Percentiles rank a stretch among this genome's conserved stretches.
Conservation (phyloP, 2,113 vertebrate species). For the Hypanus sabinus region DNA sequence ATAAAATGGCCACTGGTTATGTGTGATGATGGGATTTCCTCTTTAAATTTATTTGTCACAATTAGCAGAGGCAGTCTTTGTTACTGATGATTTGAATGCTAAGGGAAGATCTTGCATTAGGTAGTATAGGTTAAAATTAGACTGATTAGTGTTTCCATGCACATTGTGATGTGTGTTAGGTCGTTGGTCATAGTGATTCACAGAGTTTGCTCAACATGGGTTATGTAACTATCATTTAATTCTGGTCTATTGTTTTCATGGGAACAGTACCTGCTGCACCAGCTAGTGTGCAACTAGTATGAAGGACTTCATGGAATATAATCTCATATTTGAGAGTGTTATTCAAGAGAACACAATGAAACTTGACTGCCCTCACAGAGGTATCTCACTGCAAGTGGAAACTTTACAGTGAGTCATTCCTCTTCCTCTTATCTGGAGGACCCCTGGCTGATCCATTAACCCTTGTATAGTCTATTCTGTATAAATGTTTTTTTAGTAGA, state of each 20-base stretch:
- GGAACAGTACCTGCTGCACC: background rate
- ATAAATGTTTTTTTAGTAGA: background rate
- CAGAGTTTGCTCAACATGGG: background rate
- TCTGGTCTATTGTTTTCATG: background rate
- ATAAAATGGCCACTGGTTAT: background rate
- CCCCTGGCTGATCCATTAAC: no score
- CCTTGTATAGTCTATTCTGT: no score
- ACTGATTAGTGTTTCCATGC: background rate
- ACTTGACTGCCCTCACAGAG: background rate
- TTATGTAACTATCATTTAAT: background rate
- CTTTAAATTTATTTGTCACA: background rate
- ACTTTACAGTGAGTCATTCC: background rate
- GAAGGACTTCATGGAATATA: background rate
- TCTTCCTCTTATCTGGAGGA: background rate
- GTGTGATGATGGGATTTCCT: background rate
- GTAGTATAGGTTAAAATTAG: background rate
- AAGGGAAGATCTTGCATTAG: background rate
- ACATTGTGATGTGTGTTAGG: background rate
- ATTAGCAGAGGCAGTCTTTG: background rate
- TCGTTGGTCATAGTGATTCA: background rate
- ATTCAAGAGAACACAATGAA: background rate
- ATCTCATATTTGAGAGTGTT: background rate
- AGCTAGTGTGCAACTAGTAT: no score
- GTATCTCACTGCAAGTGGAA: background rate
- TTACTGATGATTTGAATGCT: background rate